Percentiles rank a stretch among this genome's conserved stretches.
Conservation (phyloP, 2,888 invertebrate species). For the Drosophila seclusa region DNA sequence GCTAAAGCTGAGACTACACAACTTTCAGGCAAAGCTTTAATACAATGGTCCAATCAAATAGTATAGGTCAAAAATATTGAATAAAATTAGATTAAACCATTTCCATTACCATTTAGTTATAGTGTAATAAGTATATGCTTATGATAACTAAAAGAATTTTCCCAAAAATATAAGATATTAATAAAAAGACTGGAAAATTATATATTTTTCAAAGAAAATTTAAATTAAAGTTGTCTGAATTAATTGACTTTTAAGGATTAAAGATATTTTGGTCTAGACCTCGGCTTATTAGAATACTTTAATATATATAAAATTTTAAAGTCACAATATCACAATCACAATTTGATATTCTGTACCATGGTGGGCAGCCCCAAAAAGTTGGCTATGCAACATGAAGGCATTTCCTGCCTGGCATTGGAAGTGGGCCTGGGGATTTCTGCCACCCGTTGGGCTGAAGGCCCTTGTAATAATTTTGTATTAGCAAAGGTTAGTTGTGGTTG, state of each 20-base stretch:
- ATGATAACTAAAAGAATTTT: background rate
- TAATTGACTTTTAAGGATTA: background rate
- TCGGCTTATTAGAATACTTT: background rate
- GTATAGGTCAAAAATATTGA: background rate
- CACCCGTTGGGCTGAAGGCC: slow-evolving; percentile 60
- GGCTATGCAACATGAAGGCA: slow-evolving; percentile 42
- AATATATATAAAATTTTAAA: background rate
- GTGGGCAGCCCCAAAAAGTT: slow-evolving; percentile 12
- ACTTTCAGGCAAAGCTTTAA: slow-evolving; percentile 45
- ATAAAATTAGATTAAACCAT: background rate
- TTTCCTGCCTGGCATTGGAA: slow-evolving; percentile 39
- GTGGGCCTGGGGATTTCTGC: slow-evolving; percentile 9
- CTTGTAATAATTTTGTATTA: slow-evolving; percentile 70
- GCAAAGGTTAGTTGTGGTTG: slow-evolving; percentile 71
- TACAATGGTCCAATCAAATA: slow-evolving; percentile 17
- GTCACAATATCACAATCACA: background rate
- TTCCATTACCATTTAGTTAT: background rate
- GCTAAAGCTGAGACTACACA: slow-evolving; percentile 35
- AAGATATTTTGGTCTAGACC: background rate
- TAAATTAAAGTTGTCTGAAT: background rate
- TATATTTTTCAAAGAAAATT: background rate
- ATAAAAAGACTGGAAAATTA: background rate
- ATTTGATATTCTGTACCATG: slow-evolving; percentile 9
- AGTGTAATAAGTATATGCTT: too few relatives aligned
- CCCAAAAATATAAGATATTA: background rate